Percentiles rank a stretch among this genome's conserved stretches.
These are phyloP conservation scores for Tetranychus piercei DNA, from an alignment of 2,888 invertebrate genomes.

Conservation along the genomic window DNA sequence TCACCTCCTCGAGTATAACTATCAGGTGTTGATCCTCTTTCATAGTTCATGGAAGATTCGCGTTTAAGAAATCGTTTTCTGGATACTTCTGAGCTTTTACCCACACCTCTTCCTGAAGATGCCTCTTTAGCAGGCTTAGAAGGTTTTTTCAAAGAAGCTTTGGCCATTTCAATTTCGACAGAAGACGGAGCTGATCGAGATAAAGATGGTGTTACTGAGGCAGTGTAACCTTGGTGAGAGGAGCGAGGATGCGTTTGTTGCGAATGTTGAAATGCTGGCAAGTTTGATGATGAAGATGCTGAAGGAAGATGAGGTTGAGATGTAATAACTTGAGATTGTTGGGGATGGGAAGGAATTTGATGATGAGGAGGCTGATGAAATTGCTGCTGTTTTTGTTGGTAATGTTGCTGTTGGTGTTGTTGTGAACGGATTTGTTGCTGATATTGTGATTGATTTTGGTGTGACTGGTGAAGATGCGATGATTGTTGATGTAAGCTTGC, in stretches of 20 bases:
- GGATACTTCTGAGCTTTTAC: background rate
- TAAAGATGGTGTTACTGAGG: background rate
- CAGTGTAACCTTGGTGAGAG: background rate
- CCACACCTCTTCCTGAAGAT: background rate
- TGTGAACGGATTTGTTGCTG: no score
- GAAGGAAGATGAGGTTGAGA: background rate
- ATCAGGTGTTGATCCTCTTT: constrained; percentile 8
- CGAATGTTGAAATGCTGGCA: background rate
- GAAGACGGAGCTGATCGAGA: background rate
- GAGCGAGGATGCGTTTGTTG: background rate
- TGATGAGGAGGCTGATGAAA: no score
- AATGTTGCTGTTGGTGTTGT: no score
- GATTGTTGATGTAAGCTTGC: background rate
- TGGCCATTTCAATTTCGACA: background rate
- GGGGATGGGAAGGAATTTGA: no score
- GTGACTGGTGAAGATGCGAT: background rate
- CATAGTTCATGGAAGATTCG: background rate
- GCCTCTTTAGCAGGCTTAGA: background rate
- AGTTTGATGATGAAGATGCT: background rate
- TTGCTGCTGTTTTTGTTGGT: no score
- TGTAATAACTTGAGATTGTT: no score
- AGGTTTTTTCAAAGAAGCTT: background rate
- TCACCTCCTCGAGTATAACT: background rate
- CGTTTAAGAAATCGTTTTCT: background rate
- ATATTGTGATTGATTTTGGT: background rate